Conservation (phyloP, 2,888 invertebrate genomes). For the Hemithea aestivaria region DNA sequence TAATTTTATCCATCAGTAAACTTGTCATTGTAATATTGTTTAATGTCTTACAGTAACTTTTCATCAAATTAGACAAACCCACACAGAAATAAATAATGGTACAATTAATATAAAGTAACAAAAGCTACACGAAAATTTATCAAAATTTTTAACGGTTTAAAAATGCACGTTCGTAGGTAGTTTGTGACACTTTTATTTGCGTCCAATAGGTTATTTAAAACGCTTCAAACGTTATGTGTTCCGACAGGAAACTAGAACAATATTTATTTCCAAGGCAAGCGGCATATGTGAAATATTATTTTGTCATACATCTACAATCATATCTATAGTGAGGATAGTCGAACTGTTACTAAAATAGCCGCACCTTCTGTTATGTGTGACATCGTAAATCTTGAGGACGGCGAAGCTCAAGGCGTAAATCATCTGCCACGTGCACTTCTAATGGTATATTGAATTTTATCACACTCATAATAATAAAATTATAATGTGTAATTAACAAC, state of each 20-base stretch:
- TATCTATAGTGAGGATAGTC: constrained; percentile 68
- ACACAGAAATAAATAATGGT: too few species aligned
- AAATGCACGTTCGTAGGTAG: constrained; percentile 2
- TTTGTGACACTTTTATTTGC: constrained; percentile 23
- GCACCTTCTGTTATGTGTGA: constrained; percentile 45
- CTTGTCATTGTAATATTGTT: too few species aligned
- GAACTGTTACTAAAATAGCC: constrained; percentile 67
- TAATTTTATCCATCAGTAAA: too few species aligned
- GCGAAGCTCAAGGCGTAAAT: constrained; percentile 64
- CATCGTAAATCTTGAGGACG: constrained; percentile 71
- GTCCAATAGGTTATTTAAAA: constrained; percentile 23
- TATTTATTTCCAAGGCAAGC: constrained; percentile 55
- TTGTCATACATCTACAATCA: constrained; percentile 69
- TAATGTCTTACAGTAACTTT: too few species aligned
- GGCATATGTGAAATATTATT: constrained; percentile 57
- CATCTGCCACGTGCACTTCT: constrained; percentile 51
- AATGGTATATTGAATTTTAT: constrained; percentile 69
- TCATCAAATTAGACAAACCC: too few species aligned
- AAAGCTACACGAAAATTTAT: neutral
- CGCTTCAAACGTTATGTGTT: constrained; percentile 12
- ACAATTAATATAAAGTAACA: too few species aligned
- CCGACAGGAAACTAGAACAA: constrained; percentile 36
- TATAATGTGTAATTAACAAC: constrained; percentile 54
- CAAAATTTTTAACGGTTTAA: neutral
- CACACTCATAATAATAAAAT: constrained; percentile 60